Conservation (phyloP, 2,888 invertebrate genomes). For the Sturmia bella region DNA sequence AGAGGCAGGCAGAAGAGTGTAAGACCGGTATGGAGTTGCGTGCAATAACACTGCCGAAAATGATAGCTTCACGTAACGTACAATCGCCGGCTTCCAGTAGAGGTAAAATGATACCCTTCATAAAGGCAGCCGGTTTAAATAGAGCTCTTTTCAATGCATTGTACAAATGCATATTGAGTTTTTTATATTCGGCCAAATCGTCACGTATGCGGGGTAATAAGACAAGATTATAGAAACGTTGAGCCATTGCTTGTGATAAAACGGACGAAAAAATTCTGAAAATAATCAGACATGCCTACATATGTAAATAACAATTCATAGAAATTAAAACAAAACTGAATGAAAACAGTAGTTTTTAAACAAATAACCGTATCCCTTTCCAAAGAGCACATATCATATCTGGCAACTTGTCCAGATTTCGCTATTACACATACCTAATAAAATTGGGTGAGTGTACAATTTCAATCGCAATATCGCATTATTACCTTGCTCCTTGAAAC, state of each 20-base stretch:
- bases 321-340: no score
- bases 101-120: slow-evolving; percentile 93
- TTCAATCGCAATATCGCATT: background rate
- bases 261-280: slow-evolving; percentile 97
- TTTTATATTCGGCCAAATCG: slow-evolving; percentile 96
- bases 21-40: slow-evolving; percentile 96
- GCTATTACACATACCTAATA: no score
- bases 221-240: slow-evolving; percentile 96
- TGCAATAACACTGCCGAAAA: slow-evolving; percentile 94
- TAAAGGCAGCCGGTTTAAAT: slow-evolving; percentile 98
- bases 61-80: slow-evolving; percentile 96
- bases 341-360: no score
- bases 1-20: slow-evolving; percentile 96
- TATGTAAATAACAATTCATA: no score
- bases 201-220: slow-evolving; percentile 95
- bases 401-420: no score
- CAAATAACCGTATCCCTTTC: no score
- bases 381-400: no score
- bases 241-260: slow-evolving; percentile 97
- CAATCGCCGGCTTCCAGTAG: slow-evolving; percentile 94
- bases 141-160: slow-evolving; percentile 95
- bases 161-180: slow-evolving; percentile 97
- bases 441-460: no score
- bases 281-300: slow-evolving; percentile 32
- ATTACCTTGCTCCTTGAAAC: slow-evolving; percentile 86